Evolutionary conservation across 2,113 vertebrate genomes (phyloP).

Genomic region (Crotalus horridus): DNA sequence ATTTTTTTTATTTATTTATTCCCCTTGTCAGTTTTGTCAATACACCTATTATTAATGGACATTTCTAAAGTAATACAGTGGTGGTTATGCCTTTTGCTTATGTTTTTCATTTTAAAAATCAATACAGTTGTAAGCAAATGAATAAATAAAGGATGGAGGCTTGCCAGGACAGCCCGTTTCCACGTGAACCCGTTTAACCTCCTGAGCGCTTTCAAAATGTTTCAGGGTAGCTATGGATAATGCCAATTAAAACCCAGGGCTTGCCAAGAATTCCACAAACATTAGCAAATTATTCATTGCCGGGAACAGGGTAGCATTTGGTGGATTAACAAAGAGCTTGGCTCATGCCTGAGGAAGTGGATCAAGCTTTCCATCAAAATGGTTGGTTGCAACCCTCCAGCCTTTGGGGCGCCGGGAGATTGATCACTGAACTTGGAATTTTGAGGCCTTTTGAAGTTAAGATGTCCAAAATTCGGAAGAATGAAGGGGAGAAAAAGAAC

Average conservation of each 20-base stretch:
- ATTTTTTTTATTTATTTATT: not conserved
- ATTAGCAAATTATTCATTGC: conserved; percentile 21
- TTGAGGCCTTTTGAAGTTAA: not conserved
- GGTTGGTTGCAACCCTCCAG: conserved; percentile 7
- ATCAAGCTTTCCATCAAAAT: conserved; percentile 19
- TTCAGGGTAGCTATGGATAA: conserved; percentile 5
- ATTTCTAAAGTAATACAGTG: conserved; percentile 34
- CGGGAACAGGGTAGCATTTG: not conserved
- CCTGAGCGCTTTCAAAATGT: not conserved
- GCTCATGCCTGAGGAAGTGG: not conserved
- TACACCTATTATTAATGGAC: conserved; percentile 27
- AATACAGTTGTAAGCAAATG: conserved; percentile 33
- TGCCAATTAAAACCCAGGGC: not conserved
- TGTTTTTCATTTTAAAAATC: conserved; percentile 37
- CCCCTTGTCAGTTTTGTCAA: conserved; percentile 30
- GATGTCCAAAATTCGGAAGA: not conserved
- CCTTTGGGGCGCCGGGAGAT: conserved; percentile 12
- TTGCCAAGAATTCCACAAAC: not conserved
- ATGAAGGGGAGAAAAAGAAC: not conserved
- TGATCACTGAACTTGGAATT: not conserved
- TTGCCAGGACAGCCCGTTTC: conserved; percentile 14
- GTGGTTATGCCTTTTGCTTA: conserved; percentile 34
- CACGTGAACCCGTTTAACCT: conserved; percentile 28
- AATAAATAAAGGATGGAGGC: conserved; percentile 33
- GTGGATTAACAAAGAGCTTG: conserved; percentile 30